Percentiles rank a stretch among this genome's conserved stretches.
phyloP scores from a whole-genome alignment of 2,797 vertebrate species.

The Gymnothorax reevesii region DNA sequence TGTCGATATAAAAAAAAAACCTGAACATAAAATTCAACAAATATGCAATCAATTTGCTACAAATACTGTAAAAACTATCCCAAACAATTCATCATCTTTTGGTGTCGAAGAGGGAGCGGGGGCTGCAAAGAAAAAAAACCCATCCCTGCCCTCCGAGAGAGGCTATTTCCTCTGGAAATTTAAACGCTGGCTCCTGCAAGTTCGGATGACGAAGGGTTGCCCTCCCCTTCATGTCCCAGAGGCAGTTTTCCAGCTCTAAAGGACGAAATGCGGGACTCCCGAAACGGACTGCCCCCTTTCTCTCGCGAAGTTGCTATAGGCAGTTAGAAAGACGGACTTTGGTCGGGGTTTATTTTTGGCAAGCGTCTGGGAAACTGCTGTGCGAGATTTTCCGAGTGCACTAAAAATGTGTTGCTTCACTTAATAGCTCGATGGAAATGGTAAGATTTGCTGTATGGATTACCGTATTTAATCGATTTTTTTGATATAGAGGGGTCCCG shows the following conservation, averaged over 20 bases:
- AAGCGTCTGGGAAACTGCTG: slow-evolving; percentile 9
- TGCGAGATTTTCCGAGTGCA: neutral
- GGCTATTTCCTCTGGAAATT: slow-evolving; percentile 21
- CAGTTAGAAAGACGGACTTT: neutral
- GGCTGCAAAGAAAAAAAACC: neutral
- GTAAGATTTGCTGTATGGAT: neutral
- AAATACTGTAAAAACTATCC: neutral
- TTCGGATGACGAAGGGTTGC: neutral
- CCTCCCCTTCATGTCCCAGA: neutral
- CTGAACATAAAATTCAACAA: neutral
- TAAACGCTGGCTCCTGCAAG: neutral
- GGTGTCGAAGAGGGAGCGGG: neutral
- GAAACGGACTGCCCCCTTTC: neutral
- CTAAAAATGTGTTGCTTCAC: neutral
- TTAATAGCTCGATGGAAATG: neutral
- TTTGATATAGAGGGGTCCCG: neutral
- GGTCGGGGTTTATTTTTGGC: slow-evolving; percentile 16
- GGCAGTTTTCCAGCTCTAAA: neutral
- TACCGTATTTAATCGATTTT: neutral
- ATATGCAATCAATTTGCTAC: neutral
- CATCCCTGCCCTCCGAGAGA: slow-evolving; percentile 18
- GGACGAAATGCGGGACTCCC: slow-evolving; percentile 7
- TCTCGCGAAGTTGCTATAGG: neutral
- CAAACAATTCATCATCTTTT: neutral
- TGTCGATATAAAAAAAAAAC: neutral